Evolutionary conservation across 2,888 invertebrate species (phyloP).

Genomic region (Galeruca laticollis): DNA sequence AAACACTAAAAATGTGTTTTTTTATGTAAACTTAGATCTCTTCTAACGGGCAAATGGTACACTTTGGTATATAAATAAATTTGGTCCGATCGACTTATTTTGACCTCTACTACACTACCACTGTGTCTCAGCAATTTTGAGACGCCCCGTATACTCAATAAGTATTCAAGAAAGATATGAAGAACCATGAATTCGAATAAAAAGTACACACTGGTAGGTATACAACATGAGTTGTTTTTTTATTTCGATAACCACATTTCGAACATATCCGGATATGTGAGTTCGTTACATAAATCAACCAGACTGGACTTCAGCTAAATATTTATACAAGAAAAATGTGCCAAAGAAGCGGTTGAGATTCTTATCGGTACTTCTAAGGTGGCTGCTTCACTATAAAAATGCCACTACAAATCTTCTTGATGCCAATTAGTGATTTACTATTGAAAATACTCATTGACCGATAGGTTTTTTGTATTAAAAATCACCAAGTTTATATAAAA

Average conservation of each 20-base stretch:
- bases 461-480: not conserved
- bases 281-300: constrained; percentile 62
- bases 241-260: constrained; percentile 50
- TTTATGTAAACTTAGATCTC: too few relatives aligned
- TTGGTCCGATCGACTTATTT: too few relatives aligned
- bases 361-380: constrained; percentile 55
- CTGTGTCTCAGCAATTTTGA: too few relatives aligned
- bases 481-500: not conserved
- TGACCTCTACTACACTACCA: too few relatives aligned
- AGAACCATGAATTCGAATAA: not conserved
- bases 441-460: not conserved
- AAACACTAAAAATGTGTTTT: too few relatives aligned
- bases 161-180: not conserved
- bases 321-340: constrained; percentile 62
- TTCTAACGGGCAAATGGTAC: too few relatives aligned
- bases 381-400: constrained; percentile 43
- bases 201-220: not conserved
- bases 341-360: constrained; percentile 60
- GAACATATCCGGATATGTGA: constrained; percentile 57
- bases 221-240: not conserved
- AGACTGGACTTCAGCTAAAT: constrained; percentile 57
- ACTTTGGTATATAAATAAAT: too few relatives aligned
- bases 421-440: constrained; percentile 36
- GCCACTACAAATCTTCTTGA: constrained; percentile 31
- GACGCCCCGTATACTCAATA: not conserved